These are phyloP conservation scores for Tolypeutes matacus DNA, from an alignment of 2,797 vertebrate species.

Conservation along the genomic window DNA sequence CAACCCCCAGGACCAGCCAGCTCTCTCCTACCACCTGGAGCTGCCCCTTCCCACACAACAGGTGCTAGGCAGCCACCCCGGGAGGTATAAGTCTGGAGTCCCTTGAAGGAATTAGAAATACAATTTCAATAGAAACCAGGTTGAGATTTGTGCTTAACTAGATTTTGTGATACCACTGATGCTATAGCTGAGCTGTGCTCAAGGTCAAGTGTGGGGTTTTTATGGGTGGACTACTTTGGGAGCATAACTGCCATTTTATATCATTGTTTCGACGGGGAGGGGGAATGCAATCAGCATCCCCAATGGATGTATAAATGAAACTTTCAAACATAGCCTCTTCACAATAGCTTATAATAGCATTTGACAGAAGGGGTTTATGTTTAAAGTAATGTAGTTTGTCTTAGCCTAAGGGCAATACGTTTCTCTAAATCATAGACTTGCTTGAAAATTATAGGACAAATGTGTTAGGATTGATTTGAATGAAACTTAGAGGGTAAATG, in stretches of 20 bases:
- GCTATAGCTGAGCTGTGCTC: background rate
- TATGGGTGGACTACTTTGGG: constrained; percentile 28
- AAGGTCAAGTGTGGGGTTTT: constrained; percentile 10
- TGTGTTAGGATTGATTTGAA: constrained; percentile 71
- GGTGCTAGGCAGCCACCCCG: background rate
- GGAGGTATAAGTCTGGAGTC: background rate
- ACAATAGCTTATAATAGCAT: constrained; percentile 29
- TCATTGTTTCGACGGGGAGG: constrained; percentile 49
- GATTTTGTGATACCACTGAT: constrained; percentile 5
- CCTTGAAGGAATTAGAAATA: constrained; percentile 2
- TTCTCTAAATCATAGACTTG: constrained; percentile 64
- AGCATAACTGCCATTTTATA: constrained; percentile 48
- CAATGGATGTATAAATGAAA: constrained; percentile 49
- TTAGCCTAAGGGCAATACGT: constrained; percentile 35
- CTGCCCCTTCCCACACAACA: background rate
- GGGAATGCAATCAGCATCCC: constrained; percentile 41
- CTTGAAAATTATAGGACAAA: constrained; percentile 56
- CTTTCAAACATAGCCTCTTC: constrained; percentile 65
- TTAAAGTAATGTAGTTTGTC: constrained; percentile 67
- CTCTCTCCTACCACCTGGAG: background rate
- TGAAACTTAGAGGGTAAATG: constrained; percentile 61
- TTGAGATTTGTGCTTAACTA: constrained; percentile 37
- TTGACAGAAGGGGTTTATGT: constrained; percentile 59
- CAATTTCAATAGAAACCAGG: constrained; percentile 15
- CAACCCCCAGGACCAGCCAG: background rate